phyloP scores from a whole-genome alignment of 2,797 vertebrate species.

The Acropternis orthonyx region DNA sequence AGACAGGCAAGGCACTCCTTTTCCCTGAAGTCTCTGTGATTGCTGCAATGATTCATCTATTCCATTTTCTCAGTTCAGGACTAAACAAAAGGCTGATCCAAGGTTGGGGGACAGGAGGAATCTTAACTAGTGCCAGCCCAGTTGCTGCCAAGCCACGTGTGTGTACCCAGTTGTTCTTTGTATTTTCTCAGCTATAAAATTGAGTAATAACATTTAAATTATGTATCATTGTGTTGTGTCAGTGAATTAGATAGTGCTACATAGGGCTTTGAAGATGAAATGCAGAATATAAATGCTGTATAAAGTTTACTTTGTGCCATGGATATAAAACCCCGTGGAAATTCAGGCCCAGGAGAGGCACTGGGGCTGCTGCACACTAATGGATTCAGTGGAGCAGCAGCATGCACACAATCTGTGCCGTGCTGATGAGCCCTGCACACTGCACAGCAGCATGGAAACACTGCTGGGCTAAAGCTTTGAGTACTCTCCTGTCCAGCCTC shows the following conservation, averaged over 20 bases:
- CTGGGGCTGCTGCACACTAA: neutral
- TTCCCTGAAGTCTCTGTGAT: neutral
- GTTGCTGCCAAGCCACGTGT: neutral
- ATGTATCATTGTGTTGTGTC: neutral
- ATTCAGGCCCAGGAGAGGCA: neutral
- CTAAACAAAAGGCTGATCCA: neutral
- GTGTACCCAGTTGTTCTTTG: neutral
- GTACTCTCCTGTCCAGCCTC: neutral
- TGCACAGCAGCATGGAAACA: neutral
- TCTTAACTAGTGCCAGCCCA: neutral
- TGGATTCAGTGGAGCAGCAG: neutral
- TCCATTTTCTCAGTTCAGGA: neutral
- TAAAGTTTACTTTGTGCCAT: neutral
- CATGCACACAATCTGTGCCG: neutral
- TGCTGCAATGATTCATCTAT: neutral
- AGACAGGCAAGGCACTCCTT: neutral
- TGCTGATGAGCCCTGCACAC: neutral
- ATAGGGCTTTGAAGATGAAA: conserved; percentile 16
- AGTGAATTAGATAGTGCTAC: conserved; percentile 42
- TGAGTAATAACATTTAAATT: conserved; percentile 51
- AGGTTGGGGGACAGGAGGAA: neutral
- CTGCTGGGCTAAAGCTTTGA: neutral
- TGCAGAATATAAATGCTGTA: neutral
- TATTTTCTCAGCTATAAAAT: conserved; percentile 39
- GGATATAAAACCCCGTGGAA: neutral